Conservation (phyloP, 2,113 vertebrate species). For the Cynopterus brachyotis region DNA sequence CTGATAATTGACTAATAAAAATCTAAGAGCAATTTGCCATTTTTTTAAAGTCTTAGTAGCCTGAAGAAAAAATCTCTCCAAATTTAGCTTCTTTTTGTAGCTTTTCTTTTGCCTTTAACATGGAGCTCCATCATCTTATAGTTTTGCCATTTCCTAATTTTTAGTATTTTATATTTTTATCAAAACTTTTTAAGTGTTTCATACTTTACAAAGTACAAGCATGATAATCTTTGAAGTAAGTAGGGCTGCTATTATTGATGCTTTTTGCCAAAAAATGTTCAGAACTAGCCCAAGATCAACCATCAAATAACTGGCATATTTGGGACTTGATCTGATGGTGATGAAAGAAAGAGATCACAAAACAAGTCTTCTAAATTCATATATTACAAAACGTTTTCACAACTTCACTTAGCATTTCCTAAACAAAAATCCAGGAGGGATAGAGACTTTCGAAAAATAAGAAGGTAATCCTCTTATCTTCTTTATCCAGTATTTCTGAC, state of each 20-base stretch:
- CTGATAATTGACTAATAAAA: not conserved
- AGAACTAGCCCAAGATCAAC: not conserved
- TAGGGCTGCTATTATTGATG: not conserved
- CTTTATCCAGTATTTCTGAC: not conserved
- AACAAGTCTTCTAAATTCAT: not conserved
- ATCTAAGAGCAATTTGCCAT: not conserved
- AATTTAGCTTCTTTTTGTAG: not conserved
- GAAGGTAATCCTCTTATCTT: not conserved
- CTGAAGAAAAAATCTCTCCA: not conserved
- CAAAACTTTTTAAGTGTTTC: not conserved
- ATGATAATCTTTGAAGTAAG: not conserved
- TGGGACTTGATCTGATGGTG: not conserved
- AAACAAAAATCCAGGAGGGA: not conserved
- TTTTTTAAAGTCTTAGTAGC: not conserved
- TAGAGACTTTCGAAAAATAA: not conserved
- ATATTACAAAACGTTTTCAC: not conserved
- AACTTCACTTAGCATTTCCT: not conserved
- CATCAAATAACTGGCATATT: not conserved
- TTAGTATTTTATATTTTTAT: not conserved
- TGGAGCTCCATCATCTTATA: not conserved
- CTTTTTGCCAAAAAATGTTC: not conserved
- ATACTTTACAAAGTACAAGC: not conserved
- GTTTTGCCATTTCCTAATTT: not conserved
- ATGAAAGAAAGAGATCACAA: not conserved
- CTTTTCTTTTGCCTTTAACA: not conserved